These are phyloP conservation scores for Drosophila limbata DNA, from an alignment of 2,888 invertebrate genomes.

Conservation along the genomic window DNA sequence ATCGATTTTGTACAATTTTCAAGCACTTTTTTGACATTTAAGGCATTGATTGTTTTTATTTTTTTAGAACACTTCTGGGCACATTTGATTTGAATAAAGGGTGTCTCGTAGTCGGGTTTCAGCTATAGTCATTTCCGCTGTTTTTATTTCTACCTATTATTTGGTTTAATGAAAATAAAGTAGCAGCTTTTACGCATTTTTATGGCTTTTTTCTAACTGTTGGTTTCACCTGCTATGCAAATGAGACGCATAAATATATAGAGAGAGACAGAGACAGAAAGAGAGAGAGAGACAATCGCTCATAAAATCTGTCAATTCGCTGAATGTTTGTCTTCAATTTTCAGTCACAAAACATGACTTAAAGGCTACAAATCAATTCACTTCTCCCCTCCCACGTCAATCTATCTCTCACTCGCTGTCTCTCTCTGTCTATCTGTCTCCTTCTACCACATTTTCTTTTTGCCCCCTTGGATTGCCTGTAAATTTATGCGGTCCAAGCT, in stretches of 20 bases:
- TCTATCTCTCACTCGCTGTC: neutral
- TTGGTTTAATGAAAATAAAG: constrained; percentile 74
- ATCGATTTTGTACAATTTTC: too few species aligned
- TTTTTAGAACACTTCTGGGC: too few species aligned
- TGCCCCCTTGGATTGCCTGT: constrained; percentile 36
- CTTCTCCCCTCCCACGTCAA: neutral
- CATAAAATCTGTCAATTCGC: constrained; percentile 77
- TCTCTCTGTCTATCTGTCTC: neutral
- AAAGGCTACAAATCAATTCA: constrained; percentile 48
- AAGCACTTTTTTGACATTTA: too few species aligned
- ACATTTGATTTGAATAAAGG: neutral
- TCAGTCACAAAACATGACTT: constrained; percentile 41
- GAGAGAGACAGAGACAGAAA: neutral
- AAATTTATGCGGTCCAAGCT: constrained; percentile 77
- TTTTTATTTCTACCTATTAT: constrained; percentile 12
- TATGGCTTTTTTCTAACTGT: constrained; percentile 72
- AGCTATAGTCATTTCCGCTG: neutral
- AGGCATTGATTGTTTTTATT: too few species aligned
- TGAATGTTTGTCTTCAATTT: constrained; percentile 73
- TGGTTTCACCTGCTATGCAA: constrained; percentile 65
- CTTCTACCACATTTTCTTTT: neutral
- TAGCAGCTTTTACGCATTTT: constrained; percentile 79
- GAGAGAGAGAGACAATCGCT: neutral
- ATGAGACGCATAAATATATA: constrained; percentile 37
- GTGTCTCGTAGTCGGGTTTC: neutral